These are phyloP conservation scores for Pyrrhia umbra DNA, from an alignment of 2,888 invertebrate species.

Conservation along the genomic window DNA sequence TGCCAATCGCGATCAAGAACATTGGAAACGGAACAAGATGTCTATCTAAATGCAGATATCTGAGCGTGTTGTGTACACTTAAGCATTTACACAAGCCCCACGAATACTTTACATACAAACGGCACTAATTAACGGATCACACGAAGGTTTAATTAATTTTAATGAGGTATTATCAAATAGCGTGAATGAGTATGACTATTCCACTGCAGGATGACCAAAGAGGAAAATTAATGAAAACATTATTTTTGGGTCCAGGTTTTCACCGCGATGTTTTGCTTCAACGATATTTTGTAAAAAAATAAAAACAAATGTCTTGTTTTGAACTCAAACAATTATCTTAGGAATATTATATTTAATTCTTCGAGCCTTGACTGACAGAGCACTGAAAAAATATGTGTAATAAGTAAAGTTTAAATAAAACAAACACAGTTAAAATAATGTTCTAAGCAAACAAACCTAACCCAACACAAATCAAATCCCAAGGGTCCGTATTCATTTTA, in stretches of 20 bases:
- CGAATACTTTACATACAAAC: slow-evolving; percentile 53
- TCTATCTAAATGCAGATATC: slow-evolving; percentile 70
- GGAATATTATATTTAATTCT: too few species aligned
- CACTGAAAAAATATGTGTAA: too few species aligned
- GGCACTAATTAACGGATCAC: slow-evolving; percentile 51
- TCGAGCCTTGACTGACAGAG: too few species aligned
- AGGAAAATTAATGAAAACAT: too few species aligned
- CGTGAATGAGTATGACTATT: background rate
- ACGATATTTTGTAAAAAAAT: too few species aligned
- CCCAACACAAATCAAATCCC: slow-evolving; percentile 21
- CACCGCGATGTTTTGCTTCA: too few species aligned
- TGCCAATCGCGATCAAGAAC: slow-evolving; percentile 64
- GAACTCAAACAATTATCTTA: too few species aligned
- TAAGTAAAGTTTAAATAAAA: background rate
- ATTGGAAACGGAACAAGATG: slow-evolving; percentile 68
- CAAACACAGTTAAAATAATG: slow-evolving; percentile 22
- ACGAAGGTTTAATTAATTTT: slow-evolving; percentile 51
- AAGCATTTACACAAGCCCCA: slow-evolving; percentile 35
- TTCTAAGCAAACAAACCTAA: slow-evolving; percentile 11
- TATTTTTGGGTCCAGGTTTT: too few species aligned
- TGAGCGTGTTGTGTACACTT: slow-evolving; percentile 64
- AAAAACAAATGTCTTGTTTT: too few species aligned
- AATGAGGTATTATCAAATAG: slow-evolving; percentile 4
- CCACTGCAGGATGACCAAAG: background rate
- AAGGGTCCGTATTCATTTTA: slow-evolving; percentile 25